These are phyloP conservation scores for Oikopleura dioica DNA, from an alignment of 23 tunicate species.

Conservation along the genomic window DNA sequence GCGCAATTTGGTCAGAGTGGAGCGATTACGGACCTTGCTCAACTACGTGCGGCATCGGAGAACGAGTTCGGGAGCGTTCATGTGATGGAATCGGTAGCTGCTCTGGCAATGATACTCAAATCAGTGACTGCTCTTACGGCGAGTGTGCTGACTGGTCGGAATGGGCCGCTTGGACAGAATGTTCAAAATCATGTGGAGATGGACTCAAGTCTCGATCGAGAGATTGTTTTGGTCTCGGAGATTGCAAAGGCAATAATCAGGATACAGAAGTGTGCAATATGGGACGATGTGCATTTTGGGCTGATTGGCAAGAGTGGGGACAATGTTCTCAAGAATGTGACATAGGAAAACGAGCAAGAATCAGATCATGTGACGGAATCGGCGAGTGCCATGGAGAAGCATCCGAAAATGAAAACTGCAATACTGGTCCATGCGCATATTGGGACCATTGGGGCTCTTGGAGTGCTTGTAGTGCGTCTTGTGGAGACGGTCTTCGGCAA, in stretches of 20 bases:
- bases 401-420: not conserved
- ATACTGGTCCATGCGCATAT: not conserved
- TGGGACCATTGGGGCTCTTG: not conserved
- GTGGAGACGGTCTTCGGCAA: not conserved
- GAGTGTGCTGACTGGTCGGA: slow-evolving; percentile 4
- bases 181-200: slow-evolving; percentile 11
- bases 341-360: not conserved
- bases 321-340: not conserved
- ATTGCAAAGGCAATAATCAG: not conserved
- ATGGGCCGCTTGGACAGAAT: slow-evolving; percentile 1
- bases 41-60: not conserved
- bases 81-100: not conserved
- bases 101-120: not conserved
- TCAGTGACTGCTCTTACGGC: not conserved
- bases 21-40: not conserved
- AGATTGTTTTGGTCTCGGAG: not conserved
- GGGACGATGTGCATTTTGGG: not conserved
- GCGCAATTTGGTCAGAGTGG: slow-evolving; percentile 2
- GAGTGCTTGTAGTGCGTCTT: not conserved
- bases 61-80: not conserved
- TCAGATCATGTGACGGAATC: not conserved
- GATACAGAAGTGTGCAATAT: not conserved
- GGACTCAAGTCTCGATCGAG: not conserved
- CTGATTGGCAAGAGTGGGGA: not conserved
- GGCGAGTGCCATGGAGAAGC: not conserved